Conservation (phyloP, 1,140 invertebrate species). For the Potamilus streckersoni region DNA sequence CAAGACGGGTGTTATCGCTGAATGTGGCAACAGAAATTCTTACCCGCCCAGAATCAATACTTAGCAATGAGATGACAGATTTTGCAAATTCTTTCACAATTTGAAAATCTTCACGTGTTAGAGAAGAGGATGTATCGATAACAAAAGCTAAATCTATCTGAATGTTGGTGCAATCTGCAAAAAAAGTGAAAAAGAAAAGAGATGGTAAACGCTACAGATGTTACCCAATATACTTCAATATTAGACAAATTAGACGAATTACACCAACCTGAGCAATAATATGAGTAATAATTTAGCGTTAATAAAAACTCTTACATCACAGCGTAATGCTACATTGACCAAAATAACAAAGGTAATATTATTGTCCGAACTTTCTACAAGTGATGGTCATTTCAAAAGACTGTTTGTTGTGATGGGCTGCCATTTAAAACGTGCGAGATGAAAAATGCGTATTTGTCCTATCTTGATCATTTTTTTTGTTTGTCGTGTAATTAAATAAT, state of each 20-base stretch:
- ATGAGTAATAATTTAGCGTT: neutral
- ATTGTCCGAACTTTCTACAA: too few relatives aligned
- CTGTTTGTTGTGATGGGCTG: too few relatives aligned
- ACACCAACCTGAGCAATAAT: neutral
- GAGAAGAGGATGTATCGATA: constrained; percentile 36
- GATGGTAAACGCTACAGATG: neutral
- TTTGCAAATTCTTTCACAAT: constrained; percentile 34
- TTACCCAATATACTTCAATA: neutral
- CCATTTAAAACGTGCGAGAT: too few relatives aligned
- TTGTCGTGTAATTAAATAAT: too few relatives aligned
- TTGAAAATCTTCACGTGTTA: constrained; percentile 27
- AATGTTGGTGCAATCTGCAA: constrained; percentile 28
- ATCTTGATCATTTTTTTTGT: too few relatives aligned
- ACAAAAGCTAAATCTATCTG: constrained; percentile 46
- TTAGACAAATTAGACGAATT: neutral
- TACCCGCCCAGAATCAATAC: constrained; percentile 40
- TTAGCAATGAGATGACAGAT: constrained; percentile 14
- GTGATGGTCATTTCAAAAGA: too few relatives aligned
- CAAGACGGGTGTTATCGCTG: constrained; percentile 25
- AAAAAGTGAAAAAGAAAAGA: constrained; percentile 1
- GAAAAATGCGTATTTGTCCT: too few relatives aligned
- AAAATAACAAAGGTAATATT: too few relatives aligned
- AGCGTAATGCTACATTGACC: neutral
- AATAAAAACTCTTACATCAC: neutral
- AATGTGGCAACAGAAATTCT: constrained; percentile 45